These are phyloP conservation scores for Elachura formosa DNA, from an alignment of 2,113 vertebrate species.

Conservation along the genomic window DNA sequence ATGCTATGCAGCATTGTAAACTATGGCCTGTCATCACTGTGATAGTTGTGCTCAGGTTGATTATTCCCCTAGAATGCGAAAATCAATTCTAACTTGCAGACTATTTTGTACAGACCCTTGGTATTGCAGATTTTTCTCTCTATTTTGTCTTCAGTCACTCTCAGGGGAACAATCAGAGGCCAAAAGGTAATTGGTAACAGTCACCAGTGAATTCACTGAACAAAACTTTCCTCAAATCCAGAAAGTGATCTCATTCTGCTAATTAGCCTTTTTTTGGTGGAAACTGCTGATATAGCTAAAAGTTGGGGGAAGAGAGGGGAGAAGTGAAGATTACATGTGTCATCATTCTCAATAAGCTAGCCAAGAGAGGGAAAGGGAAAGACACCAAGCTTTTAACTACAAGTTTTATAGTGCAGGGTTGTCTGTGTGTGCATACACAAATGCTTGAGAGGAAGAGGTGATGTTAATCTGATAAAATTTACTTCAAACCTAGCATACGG, in stretches of 20 bases:
- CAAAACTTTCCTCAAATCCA: not conserved
- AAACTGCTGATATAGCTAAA: not conserved
- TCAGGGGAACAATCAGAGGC: not conserved
- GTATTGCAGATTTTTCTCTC: not conserved
- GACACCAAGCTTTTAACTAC: not conserved
- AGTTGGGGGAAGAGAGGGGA: not conserved
- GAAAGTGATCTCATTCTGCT: not conserved
- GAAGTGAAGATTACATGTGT: not conserved
- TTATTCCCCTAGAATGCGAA: slow-evolving; percentile 17
- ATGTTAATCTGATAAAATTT: not conserved
- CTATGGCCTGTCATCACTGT: not conserved
- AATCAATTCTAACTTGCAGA: slow-evolving; percentile 26
- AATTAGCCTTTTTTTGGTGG: not conserved
- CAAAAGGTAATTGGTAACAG: slow-evolving; percentile 2
- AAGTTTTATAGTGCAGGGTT: not conserved
- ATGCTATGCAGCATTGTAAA: not conserved
- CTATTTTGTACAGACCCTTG: not conserved
- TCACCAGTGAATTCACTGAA: not conserved
- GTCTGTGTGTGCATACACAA: no score
- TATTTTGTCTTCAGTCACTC: not conserved
- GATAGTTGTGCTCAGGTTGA: not conserved
- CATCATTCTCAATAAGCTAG: not conserved
- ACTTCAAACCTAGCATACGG: not conserved
- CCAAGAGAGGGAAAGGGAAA: not conserved
- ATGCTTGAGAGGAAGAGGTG: not conserved